Evolutionary conservation across 2,113 vertebrate species (phyloP).

Genomic region (Azemiops feae): DNA sequence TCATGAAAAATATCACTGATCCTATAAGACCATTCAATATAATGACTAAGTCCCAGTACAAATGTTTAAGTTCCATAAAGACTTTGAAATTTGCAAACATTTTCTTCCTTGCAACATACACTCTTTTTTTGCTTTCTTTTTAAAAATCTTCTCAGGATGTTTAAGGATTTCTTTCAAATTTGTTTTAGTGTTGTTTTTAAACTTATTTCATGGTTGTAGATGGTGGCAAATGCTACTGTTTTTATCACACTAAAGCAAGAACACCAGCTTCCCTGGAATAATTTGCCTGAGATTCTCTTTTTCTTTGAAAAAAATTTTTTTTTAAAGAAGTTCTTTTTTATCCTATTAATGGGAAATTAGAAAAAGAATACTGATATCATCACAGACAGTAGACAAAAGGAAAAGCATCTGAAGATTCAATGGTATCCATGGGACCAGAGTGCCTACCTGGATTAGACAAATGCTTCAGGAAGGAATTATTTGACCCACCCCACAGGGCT

Average conservation of each 20-base stretch:
- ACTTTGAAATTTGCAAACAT: background rate
- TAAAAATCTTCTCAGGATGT: background rate
- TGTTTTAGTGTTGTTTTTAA: background rate
- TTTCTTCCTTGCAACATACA: background rate
- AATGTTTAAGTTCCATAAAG: background rate
- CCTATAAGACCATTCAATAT: background rate
- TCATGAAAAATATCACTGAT: background rate
- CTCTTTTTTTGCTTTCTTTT: background rate
- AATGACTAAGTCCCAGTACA: background rate
- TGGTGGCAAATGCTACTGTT: background rate
- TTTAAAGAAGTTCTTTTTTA: background rate
- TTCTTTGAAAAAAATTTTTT: background rate
- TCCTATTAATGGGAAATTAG: background rate
- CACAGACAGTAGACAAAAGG: background rate
- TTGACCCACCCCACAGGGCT: background rate
- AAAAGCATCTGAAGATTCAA: background rate
- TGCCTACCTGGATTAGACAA: background rate
- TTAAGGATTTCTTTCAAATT: background rate
- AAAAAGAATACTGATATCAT: background rate
- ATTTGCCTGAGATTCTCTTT: background rate
- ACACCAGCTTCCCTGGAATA: background rate
- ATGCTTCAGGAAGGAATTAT: background rate
- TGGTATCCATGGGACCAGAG: background rate
- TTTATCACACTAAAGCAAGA: background rate
- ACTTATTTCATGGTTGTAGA: background rate